Evolutionary conservation across 2,888 invertebrate species (phyloP), one percentile per base, ranked within the genome.

Genomic region (Phalera bucephala): DNA sequence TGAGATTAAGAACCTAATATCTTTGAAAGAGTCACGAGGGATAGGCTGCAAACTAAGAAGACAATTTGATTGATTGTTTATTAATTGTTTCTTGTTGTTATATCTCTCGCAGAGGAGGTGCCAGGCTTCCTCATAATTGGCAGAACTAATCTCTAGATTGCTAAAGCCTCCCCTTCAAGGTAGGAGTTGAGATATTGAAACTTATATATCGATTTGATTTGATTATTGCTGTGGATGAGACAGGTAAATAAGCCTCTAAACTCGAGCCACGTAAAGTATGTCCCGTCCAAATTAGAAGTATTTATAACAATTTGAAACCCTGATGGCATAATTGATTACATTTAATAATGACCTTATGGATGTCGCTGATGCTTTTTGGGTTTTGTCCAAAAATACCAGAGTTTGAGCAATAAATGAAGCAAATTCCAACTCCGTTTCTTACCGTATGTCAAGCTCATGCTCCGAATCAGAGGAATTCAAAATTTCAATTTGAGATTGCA

Each of bases 241-340:
- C 44, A 47, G 1, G 4, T 11, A 28, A 31, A 57, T 2, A 38
- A 52, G 3, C 56, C 52, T 0, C 31, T 17, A 19, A 61, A 61
- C 14, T 57, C 49, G 0, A 59, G 11, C 58, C 55, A 62, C n/a
- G 40, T 44, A 27, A 28, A 51, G 34, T 40, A 51, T 0, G 40
- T 17, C 0, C 56, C 59, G 25, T 56, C 51, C 14, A 55, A 54
- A 1, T 48, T 52, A 7, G 39, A 9, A 5, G 54, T 53, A 32
- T 45, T 30, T n/a, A 55, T 52, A 1, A 12, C 8, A 54, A 34
- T 23, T 37, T 39, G 25, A 54, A 52, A 5, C 42, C 40, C 3
- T 45, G 7, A 12, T 5, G n/a, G 6, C 26, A 19, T 9, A 20
- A 12, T 15, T 15, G 9, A 5, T 17, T n/a, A n/a, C n/a, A n/a